Evolutionary conservation across 2,888 invertebrate genomes (phyloP), one percentile per base, ranked within the genome.

Genomic region (Lottia gigantea): DNA sequence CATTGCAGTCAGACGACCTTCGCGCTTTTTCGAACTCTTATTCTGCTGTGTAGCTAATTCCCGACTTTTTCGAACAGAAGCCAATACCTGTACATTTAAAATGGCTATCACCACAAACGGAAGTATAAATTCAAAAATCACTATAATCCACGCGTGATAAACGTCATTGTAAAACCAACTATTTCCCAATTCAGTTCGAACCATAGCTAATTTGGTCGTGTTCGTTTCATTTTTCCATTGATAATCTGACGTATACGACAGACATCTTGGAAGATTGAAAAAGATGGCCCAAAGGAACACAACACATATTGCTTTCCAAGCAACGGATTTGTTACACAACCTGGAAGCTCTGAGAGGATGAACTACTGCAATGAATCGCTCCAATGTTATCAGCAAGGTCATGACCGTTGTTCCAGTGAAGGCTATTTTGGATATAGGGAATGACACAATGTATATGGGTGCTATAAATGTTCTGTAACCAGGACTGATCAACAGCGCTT

Each of bases 331-430:
- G 45, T 66, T 72, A 67, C 74, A 76, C 16, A 74, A 47, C n/a
- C 64, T 62, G 15, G 67, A 25, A 1, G 76, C 77, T 15, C 64
- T 63, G 15, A 77, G 68, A 4, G 77, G 77, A 62, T 67, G 72
- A 25, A 67, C 72, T 11, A 77, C 74, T 12, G 72, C 77, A 14
- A 73, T 46, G 66, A 70, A 77, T 8, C 77, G 40, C 66, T 77
- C 77, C 19, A 77, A 7, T 3, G 74, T 76, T 64, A 77, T 76
- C 31, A 72, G 45, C 14, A 74, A 70, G 0, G 76, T 74, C 68
- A 73, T 68, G 62, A 71, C 70, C 11, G 67, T 67, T 12, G 70
- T 67, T 11, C 72, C 72, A 14, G 74, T 76, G 62, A 76, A 76
- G 0, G 72, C 70, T 23, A 76, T 62, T 46, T 70, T 64, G 8